Base-by-base conservation (phyloP, 2,888 invertebrate genomes). In the Phlogophora meticulosa region DNA sequence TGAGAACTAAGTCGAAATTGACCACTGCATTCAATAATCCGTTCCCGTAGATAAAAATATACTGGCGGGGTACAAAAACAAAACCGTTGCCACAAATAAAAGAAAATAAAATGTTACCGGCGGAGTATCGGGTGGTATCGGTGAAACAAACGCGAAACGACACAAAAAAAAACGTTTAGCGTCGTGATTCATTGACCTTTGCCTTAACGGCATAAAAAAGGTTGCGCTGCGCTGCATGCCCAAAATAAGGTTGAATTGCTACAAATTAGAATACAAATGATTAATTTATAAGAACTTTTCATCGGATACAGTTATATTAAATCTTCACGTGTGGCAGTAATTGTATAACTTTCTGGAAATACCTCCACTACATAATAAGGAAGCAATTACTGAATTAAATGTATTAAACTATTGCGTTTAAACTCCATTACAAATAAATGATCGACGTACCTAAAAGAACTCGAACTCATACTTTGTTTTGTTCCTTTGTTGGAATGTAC, bases 1-100 rank as follows among this genome's bases (percentile, higher is more conserved):
- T n/a, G 0, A 0, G 0, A 0, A 0, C 0, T 0, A 0, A 0
- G 0, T 0, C 0, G 11, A 76, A 72, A 76, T 58, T 57, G 51
- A 52, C 36, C 22, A 52, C 0, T n/a, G 3, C 0, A 0, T 56
- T 66, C 22, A 7, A 46, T 58, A 43, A 9, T 32, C 42, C 7
- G 45, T 60, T 42, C 45, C 22, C 9, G 15, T 20, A 20, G 5
- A 57, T 22, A 10, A 49, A 42, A 15, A 15, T 28, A 36, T 7
- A 67, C 20, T 34, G 22, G 2, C 13, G 34, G 34, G 2, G 10
- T 11, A 61, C 22, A 60, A 55, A 49, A 53, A 34, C 48, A 2
- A 0, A 34, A 11, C 43, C 7, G 20, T 36, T 24, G 15, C 4
- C 17, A 17, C 13, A 34, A 49, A 62, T 13, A 43, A 71, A 61